A percentile compares a stretch with the other conserved stretches of the same genome.
These are phyloP conservation scores for Machaerirhynchus nigripectus DNA, from an alignment of 2,113 vertebrate species.

Conservation along the genomic window DNA sequence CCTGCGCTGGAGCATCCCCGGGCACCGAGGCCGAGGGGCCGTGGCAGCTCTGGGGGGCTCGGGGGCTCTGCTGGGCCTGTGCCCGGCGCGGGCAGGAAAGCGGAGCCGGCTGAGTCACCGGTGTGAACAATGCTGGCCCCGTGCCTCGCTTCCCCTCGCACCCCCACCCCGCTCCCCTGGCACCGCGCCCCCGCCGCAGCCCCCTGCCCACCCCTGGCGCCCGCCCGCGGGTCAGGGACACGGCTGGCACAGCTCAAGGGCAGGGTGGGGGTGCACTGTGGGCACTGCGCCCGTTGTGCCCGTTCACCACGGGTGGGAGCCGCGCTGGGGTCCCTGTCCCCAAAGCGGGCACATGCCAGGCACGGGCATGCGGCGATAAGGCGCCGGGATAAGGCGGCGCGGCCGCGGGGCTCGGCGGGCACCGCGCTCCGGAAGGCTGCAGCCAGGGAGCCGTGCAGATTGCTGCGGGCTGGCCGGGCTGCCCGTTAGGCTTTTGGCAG, in stretches of 20 bases:
- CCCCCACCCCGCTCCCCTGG: not conserved
- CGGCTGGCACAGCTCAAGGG: rapidly evolving
- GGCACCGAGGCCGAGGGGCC: not conserved
- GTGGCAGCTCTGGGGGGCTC: not conserved
- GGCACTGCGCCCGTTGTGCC: not conserved
- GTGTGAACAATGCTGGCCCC: constrained; percentile 14
- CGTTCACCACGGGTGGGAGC: rapidly evolving
- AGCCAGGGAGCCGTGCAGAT: not conserved
- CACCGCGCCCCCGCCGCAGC: not conserved
- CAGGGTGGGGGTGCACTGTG: rapidly evolving
- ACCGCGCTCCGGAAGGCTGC: not conserved
- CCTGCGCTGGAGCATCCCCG: not conserved
- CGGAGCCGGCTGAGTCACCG: not conserved
- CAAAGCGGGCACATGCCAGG: rapidly evolving
- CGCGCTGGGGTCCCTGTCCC: not conserved
- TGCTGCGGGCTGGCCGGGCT: not conserved
- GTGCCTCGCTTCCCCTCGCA: not conserved
- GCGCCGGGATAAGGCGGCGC: rapidly evolving
- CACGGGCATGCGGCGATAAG: rapidly evolving
- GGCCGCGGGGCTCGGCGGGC: not conserved
- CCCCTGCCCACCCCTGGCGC: not conserved
- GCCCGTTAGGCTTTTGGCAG: constrained; percentile 20
- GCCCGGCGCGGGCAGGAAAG: not conserved
- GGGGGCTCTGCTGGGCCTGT: not conserved
- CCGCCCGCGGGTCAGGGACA: rapidly evolving